phyloP scores from a whole-genome alignment of 2,888 invertebrate species.

The Deilephila porcellus region DNA sequence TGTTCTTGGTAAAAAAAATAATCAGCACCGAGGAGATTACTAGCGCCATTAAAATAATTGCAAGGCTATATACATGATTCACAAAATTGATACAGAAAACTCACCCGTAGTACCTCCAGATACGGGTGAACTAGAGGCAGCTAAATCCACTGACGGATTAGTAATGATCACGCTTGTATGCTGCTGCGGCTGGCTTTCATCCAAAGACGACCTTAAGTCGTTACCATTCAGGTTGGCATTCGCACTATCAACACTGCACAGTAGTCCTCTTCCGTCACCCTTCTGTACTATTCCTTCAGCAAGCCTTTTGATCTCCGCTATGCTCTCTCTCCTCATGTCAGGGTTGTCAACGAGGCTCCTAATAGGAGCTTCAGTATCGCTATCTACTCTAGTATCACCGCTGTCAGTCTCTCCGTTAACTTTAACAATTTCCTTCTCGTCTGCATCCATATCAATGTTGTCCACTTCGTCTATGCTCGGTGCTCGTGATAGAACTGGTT shows the following conservation, averaged over 20 bases:
- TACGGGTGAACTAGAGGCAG: constrained; percentile 75
- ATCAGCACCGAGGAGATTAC: too few relatives aligned
- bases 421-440: constrained; percentile 68
- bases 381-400: constrained; percentile 81
- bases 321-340: constrained; percentile 77
- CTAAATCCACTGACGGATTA: constrained; percentile 88
- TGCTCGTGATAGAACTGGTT: constrained; percentile 73
- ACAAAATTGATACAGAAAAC: background rate
- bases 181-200: constrained; percentile 67
- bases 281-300: constrained; percentile 81
- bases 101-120: constrained; percentile 77
- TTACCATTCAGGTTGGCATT: constrained; percentile 70
- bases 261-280: constrained; percentile 73
- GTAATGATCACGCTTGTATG: constrained; percentile 89
- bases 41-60: too few relatives aligned
- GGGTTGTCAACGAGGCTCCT: constrained; percentile 78
- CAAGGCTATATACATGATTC: too few relatives aligned
- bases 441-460: constrained; percentile 75
- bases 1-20: too few relatives aligned
- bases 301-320: constrained; percentile 78
- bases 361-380: constrained; percentile 69
- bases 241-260: constrained; percentile 79
- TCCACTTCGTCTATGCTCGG: constrained; percentile 81
- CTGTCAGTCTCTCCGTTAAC: constrained; percentile 84
- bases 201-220: constrained; percentile 67